Conservation (phyloP, 2,888 invertebrate species). For the Lissonota sp. region DNA sequence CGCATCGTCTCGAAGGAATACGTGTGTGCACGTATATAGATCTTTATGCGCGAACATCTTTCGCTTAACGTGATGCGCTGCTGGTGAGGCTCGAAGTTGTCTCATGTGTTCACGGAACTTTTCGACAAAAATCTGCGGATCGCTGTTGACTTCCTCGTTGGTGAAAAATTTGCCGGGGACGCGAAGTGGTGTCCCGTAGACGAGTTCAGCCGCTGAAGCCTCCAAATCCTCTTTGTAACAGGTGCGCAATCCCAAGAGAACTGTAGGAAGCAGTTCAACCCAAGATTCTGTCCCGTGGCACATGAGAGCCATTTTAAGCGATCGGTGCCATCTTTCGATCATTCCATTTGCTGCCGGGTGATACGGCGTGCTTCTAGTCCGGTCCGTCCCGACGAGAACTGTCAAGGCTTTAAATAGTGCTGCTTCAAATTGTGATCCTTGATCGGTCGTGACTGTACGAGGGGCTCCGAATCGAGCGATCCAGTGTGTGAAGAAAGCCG, state of each 20-base stretch:
- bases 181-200: constrained; percentile 21
- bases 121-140: constrained; percentile 36
- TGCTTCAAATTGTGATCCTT: constrained; percentile 71
- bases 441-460: constrained; percentile 71
- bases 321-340: constrained; percentile 81
- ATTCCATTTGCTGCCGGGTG: constrained; percentile 80
- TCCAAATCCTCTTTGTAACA: constrained; percentile 41
- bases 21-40: constrained; percentile 24
- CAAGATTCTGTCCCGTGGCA: constrained; percentile 65
- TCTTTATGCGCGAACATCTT: constrained; percentile 25
- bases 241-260: constrained; percentile 75
- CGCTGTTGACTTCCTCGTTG: constrained; percentile 3
- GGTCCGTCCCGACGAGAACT: constrained; percentile 50
- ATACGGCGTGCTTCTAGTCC: constrained; percentile 70
- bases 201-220: constrained; percentile 15
- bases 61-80: constrained; percentile 19
- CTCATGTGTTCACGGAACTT: constrained; percentile 27
- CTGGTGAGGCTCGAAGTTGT: no score
- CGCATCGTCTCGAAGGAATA: constrained; percentile 6
- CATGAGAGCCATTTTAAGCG: constrained; percentile 78
- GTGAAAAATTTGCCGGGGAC: constrained; percentile 41
- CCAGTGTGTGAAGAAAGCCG: constrained; percentile 69
- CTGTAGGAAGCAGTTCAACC: constrained; percentile 25
- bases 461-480: constrained; percentile 74
- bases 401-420: constrained; percentile 61